Evolutionary conservation across 2,888 invertebrate species (phyloP), one percentile per base, ranked within the genome.

Genomic region (Heliconius aoede): DNA sequence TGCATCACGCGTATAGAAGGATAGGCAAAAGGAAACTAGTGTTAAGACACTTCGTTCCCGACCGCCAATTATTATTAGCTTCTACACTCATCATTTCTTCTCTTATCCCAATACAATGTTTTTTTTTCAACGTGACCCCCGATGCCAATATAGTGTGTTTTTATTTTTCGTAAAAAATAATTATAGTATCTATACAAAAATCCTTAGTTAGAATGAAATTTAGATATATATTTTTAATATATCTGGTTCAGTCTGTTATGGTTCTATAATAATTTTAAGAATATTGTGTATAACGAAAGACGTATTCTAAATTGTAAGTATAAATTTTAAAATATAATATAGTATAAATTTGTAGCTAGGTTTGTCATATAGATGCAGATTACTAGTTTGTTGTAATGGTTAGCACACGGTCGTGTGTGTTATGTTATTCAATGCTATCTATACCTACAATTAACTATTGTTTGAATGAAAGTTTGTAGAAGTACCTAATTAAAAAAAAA

Each of bases 361-460:
- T 72, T 72, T 76, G 71, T 72, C 64, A 76, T 58, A 62, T 76
- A 72, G 76, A 64, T 40, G 72, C 76, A 72, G 71, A n/a, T 40
- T 28, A 61, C 26, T 72, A 76, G 72, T 62, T 76, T 72, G 64
- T 62, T 76, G 62, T 64, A 58, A 72, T 28, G 26, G 28, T 55
- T 55, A 58, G 36, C 21, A 64, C 62, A 55, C 61, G 36, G 18
- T 72, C 46, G 51, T 7, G 40, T 73, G 73, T 62, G 28, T 61
- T 46, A 51, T 69, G 36, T 62, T 73, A 51, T 30, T 46, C 24
- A 76, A 24, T 8, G 26, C 40, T 61, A 9, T 9, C 40, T 61
- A 9, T 9, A 55, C 55, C 11, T 68, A 51, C n/a, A 46, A 68
- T 58, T n/a, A n/a, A n/a, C n/a, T n/a, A n/a, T n/a, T n/a, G n/a